phyloP scores from a whole-genome alignment of 2,888 invertebrate genomes.

The Trissolcus brochymenae region DNA sequence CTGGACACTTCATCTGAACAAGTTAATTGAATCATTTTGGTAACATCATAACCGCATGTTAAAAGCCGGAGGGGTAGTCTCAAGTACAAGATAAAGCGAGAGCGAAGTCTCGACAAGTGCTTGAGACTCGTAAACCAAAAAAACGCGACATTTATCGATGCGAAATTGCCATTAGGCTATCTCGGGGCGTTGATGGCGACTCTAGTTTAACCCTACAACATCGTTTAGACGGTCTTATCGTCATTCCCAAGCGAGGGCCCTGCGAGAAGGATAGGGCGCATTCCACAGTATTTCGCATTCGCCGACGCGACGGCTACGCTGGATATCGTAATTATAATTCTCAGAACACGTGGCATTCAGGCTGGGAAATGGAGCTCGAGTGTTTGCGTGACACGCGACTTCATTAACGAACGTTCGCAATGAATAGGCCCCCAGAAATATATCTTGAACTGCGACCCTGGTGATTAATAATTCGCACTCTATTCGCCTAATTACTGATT shows the following conservation, averaged over 20 bases:
- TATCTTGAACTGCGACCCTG: slow-evolving; percentile 58
- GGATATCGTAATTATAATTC: slow-evolving; percentile 74
- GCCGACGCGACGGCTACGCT: slow-evolving; percentile 66
- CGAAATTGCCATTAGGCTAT: slow-evolving; percentile 43
- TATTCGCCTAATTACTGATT: slow-evolving; percentile 67
- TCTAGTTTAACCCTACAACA: slow-evolving; percentile 55
- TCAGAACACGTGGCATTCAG: slow-evolving; percentile 68
- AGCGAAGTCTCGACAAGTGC: slow-evolving; percentile 5
- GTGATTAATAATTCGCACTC: slow-evolving; percentile 68
- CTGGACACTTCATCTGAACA: too few species aligned
- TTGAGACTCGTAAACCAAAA: slow-evolving; percentile 16
- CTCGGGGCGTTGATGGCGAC: slow-evolving; percentile 46
- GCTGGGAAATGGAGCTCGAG: slow-evolving; percentile 69
- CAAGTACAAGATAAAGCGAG: slow-evolving; percentile 2
- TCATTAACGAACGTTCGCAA: slow-evolving; percentile 71
- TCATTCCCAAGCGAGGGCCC: slow-evolving; percentile 60
- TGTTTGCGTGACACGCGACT: slow-evolving; percentile 69
- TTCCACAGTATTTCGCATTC: slow-evolving; percentile 65
- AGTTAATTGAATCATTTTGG: too few species aligned
- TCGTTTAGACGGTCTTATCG: slow-evolving; percentile 63
- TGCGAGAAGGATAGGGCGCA: slow-evolving; percentile 50
- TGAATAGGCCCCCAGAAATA: slow-evolving; percentile 69
- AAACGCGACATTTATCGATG: slow-evolving; percentile 29
- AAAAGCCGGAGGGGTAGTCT: neutral
- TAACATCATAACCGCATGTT: too few species aligned